A percentile compares a stretch with the other conserved stretches of the same genome.
phyloP scores from a whole-genome alignment of 1,140 invertebrate species.

The Neodiprion lecontei region DNA sequence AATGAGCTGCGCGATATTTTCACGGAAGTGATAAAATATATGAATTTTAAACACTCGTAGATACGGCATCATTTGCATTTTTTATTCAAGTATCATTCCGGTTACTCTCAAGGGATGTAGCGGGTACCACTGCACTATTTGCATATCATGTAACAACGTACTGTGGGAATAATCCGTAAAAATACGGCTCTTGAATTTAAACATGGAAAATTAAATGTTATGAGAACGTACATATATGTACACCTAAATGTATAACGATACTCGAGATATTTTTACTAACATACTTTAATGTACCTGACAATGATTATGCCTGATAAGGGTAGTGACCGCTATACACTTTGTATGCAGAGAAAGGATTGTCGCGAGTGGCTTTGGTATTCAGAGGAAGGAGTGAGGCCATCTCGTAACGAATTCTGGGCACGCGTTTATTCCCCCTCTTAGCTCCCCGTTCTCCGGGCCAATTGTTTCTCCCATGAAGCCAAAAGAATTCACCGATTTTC shows the following conservation, averaged over 20 bases:
- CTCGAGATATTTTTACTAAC: not conserved
- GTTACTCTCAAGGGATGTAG: not conserved
- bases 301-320: slow-evolving; percentile 23
- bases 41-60: too few species aligned
- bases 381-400: slow-evolving; percentile 21
- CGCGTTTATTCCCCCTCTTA: not conserved
- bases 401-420: slow-evolving; percentile 19
- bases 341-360: slow-evolving; percentile 30
- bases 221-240: not conserved
- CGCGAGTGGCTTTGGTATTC: slow-evolving; percentile 34
- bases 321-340: slow-evolving; percentile 40
- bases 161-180: not conserved
- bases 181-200: not conserved
- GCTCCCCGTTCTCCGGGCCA: not conserved
- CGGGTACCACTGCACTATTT: not conserved
- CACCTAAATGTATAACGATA: not conserved
- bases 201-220: not conserved
- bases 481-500: not conserved
- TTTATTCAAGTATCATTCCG: too few species aligned
- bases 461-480: not conserved
- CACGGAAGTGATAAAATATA: not conserved
- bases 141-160: not conserved
- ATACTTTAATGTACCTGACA: not conserved
- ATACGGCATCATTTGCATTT: too few species aligned
- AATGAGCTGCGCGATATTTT: not conserved